Evolutionary conservation across 2,113 vertebrate species (phyloP), one percentile per base, ranked within the genome.

Genomic region (Regulus satrapa): DNA sequence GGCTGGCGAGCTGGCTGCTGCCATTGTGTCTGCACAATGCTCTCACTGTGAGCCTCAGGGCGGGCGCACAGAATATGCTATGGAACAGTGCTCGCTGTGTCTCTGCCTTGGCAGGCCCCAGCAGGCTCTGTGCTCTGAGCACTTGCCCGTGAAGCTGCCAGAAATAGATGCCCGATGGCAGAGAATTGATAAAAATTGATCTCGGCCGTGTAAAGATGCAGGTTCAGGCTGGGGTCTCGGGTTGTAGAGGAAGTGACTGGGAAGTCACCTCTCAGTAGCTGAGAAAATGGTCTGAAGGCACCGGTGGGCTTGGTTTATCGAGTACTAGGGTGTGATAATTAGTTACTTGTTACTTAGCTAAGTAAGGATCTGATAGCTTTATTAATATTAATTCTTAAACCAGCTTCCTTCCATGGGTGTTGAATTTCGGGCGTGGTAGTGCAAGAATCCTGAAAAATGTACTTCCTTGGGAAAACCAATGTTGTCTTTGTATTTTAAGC

Each of bases 71-170:
- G 76, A 76, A 25, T 88, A 83, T 68, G 41, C 51, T 92, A 72
- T 9, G 84, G 94, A 97, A 97, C 97, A 98, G 97, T 94, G 71
- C 96, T 85, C 6, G 89, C 95, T 97, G 95, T 98, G 97, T 98
- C 88, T 96, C 54, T 14, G 29, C 36, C 84, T 96, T 98, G 97
- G 97, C 96, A 24, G 95, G 95, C 86, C 82, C 94, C 54, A 91
- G 92, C 92, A 89, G 83, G 86, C 88, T 97, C 69, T 94, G 84
- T 93, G 94, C 79, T 95, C 71, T 16, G 88, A 96, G 94, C 92
- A 79, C 85, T 97, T 95, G 92, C 89, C 94, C 79, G 25, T 95
- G 88, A 79, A 95, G 73, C 94, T 95, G 89, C 92, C 96, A 95
- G 89, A 94, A 97, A 95, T 88, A 96, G 93, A 96, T 86, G 55